Evolutionary conservation across 2,888 invertebrate species (phyloP), one percentile per base, ranked within the genome.

Genomic region (Anorthoa munda): DNA sequence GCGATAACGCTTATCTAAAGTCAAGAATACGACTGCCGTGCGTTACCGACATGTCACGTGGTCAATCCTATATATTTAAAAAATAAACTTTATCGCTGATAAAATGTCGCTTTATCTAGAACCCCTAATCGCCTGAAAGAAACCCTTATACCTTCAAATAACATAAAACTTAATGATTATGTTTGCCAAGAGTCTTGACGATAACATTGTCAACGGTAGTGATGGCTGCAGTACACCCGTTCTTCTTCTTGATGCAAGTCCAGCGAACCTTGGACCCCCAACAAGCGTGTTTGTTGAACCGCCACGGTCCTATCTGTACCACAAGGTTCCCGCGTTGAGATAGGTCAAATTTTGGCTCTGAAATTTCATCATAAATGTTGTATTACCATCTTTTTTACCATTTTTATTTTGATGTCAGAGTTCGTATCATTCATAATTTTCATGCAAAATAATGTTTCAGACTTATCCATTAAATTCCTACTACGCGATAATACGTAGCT

Each of bases 201-300:
- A 96, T 96, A 65, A 95, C 92, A 73, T 95, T 95, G 73, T 96
- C 94, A 2, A 95, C 90, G 0, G 96, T 95, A 26, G 96, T 96
- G 67, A 96, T 94, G 50, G 95, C 90, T 5, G 96, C 96, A 4
- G 92, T 95, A 77, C 96, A 96, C 0, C 96, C 95, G 21, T 86
- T 92, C 85, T 95, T 96, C 91, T 95, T 96, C 87, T 96, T 96
- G 84, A 95, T 95, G 85, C 96, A 96, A 0, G 95, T 94, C 96
- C 96, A 96, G 17, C 96, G 94, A 3, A 95, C 92, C 84, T 95
- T 95, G 67, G 95, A 92, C 11, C 96, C 96, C 95, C 95, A 95
- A 70, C 93, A 93, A 1, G 95, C 94, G 82, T 96, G 95, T 83
- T 95, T 95, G 87, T 95, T 95, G 86, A 95, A 96, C 2, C 96